Evolutionary conservation across 2,888 invertebrate species (phyloP).

Genomic region (Strigamia crassipes): DNA sequence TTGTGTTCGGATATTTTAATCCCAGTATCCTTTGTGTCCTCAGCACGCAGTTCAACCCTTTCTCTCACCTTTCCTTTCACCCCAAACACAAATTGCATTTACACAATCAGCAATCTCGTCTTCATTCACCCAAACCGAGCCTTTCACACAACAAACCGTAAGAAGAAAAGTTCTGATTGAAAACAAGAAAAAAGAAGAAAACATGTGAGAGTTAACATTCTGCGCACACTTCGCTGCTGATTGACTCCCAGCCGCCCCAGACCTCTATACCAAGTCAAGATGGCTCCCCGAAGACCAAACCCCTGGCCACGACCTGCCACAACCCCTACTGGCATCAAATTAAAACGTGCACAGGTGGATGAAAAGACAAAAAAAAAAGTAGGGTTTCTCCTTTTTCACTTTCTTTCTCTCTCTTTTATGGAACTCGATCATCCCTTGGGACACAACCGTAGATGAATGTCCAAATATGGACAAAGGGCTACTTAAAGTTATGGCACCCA

Average conservation of each 20-base stretch:
- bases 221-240: slow-evolving; percentile 30
- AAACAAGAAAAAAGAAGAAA: slow-evolving; percentile 22
- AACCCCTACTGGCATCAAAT: slow-evolving; percentile 37
- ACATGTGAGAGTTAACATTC: slow-evolving; percentile 2
- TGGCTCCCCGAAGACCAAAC: slow-evolving; percentile 21
- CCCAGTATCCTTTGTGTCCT: slow-evolving; percentile 12
- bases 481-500: slow-evolving; percentile 13
- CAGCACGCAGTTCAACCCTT: background rate
- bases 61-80: slow-evolving; percentile 20
- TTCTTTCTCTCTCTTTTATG: slow-evolving; percentile 6
- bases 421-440: background rate
- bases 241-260: slow-evolving; percentile 37
- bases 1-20: slow-evolving; percentile 20
- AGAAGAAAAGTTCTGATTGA: slow-evolving; percentile 35
- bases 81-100: slow-evolving; percentile 29
- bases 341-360: slow-evolving; percentile 42
- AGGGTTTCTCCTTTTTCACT: background rate
- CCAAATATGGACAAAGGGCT: slow-evolving; percentile 33
- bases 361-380: slow-evolving; percentile 21
- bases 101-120: slow-evolving; percentile 22
- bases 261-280: slow-evolving; percentile 25
- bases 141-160: background rate
- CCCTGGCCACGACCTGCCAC: slow-evolving; percentile 15
- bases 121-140: background rate
- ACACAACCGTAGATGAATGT: slow-evolving; percentile 31